Conservation (phyloP, 2,888 invertebrate species). For the Drosophila kambysellisi region DNA sequence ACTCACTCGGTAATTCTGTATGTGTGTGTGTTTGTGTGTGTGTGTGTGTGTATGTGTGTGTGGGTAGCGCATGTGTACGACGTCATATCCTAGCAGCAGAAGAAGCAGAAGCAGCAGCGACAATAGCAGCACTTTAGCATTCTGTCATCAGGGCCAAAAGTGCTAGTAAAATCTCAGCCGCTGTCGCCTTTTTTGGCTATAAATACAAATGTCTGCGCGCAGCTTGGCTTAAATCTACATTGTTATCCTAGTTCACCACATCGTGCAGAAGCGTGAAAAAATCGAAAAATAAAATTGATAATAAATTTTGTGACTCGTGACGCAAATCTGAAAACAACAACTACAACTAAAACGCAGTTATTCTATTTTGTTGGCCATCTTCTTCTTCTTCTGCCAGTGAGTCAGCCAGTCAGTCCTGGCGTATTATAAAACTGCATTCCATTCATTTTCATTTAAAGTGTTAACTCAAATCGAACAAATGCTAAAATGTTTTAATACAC, state of each 20-base stretch:
- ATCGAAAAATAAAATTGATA: conserved; percentile 37
- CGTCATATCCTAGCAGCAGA: conserved; percentile 55
- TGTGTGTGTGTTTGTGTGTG: neutral
- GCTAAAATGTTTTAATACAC: neutral
- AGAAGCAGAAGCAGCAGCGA: conserved; percentile 9
- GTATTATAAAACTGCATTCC: conserved; percentile 50
- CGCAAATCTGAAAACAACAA: conserved; percentile 50
- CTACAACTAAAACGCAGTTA: conserved; percentile 2
- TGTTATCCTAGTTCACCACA: conserved; percentile 82
- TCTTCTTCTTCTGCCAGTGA: conserved; percentile 41
- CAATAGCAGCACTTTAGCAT: conserved; percentile 23
- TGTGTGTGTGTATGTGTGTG: neutral
- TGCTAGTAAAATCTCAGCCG: conserved; percentile 72
- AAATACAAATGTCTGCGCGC: conserved; percentile 83
- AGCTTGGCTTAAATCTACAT: conserved; percentile 81
- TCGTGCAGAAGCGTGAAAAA: conserved; percentile 49
- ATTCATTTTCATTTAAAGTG: conserved; percentile 28
- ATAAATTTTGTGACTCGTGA: conserved; percentile 52
- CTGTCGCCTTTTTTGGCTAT: conserved; percentile 74
- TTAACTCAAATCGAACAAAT: neutral
- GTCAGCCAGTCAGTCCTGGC: conserved; percentile 41
- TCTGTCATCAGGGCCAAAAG: conserved; percentile 62
- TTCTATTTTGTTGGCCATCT: neutral
- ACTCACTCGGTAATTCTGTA: conserved; percentile 11
- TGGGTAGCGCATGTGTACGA: conserved; percentile 71